Percentiles rank a stretch among this genome's conserved stretches.
phyloP scores from a whole-genome alignment of 2,113 vertebrate genomes.

The Poeciliopsis turrubarensis region DNA sequence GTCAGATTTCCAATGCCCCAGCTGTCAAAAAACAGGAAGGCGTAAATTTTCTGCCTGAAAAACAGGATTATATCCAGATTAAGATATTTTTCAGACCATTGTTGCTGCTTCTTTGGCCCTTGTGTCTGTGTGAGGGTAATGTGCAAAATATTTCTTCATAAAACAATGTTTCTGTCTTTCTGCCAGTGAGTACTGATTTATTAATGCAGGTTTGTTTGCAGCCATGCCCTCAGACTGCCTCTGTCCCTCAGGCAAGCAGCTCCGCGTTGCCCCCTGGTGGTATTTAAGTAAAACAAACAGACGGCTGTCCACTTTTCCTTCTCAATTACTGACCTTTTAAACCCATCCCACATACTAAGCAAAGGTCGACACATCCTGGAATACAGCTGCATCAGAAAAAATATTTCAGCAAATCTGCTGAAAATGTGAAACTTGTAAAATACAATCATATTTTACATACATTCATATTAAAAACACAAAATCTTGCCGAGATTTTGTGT shows the following conservation, averaged over 20 bases:
- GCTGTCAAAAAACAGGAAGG: conserved; percentile 10
- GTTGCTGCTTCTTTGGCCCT: neutral
- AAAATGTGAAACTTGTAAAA: too few relatives aligned
- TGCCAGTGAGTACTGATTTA: conserved; percentile 71
- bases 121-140: neutral
- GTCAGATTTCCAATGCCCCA: conserved; percentile 29
- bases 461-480: too few relatives aligned
- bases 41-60: neutral
- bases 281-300: conserved; percentile 16
- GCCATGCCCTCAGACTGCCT: conserved; percentile 59
- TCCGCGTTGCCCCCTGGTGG: conserved; percentile 75
- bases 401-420: too few relatives aligned
- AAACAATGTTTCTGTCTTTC: conserved; percentile 48
- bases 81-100: conserved; percentile 2
- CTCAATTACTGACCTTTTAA: neutral
- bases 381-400: too few relatives aligned
- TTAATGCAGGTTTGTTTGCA: conserved; percentile 77
- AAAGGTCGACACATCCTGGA: too few relatives aligned
- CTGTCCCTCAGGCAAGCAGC: conserved; percentile 51
- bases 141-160: conserved; percentile 25
- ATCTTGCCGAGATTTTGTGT: too few relatives aligned
- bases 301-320: neutral
- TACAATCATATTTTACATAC: too few relatives aligned
- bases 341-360: neutral
- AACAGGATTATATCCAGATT: neutral